Percentiles rank a stretch among this genome's conserved stretches.
Evolutionary conservation across 2,888 invertebrate genomes (phyloP).

Genomic region (Synanthedon andrenaeformis): DNA sequence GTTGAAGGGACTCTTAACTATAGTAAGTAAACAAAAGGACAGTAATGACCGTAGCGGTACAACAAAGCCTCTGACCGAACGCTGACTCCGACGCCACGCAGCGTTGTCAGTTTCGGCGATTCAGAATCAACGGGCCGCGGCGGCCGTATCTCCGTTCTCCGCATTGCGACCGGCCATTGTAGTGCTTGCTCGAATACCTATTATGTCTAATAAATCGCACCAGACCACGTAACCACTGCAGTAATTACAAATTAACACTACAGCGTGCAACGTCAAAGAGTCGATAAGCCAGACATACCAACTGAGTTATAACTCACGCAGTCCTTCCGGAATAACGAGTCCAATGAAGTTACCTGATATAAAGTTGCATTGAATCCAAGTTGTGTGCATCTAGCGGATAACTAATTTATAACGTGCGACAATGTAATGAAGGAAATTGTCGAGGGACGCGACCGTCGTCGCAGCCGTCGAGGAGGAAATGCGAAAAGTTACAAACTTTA

Average conservation of each 20-base stretch:
- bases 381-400: conserved; percentile 12
- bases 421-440: conserved; percentile 22
- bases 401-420: conserved; percentile 43
- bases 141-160: background rate
- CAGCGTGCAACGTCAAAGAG: too few relatives aligned
- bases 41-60: background rate
- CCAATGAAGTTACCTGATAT: conserved; percentile 7
- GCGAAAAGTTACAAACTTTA: conserved; percentile 63
- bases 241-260: background rate
- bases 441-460: conserved; percentile 9
- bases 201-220: background rate
- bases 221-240: background rate
- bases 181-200: background rate
- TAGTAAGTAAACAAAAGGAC: too few relatives aligned
- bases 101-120: background rate
- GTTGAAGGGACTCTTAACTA: too few relatives aligned
- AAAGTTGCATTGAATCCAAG: conserved; percentile 19
- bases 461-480: conserved; percentile 34
- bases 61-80: background rate
- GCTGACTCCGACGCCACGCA: background rate
- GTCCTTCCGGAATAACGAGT: conserved; percentile 1
- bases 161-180: background rate
- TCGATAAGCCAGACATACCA: too few relatives aligned
- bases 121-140: background rate
- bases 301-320: background rate